Evolutionary conservation across 2,113 vertebrate genomes (phyloP).

Genomic region (Spea multiplicata): DNA sequence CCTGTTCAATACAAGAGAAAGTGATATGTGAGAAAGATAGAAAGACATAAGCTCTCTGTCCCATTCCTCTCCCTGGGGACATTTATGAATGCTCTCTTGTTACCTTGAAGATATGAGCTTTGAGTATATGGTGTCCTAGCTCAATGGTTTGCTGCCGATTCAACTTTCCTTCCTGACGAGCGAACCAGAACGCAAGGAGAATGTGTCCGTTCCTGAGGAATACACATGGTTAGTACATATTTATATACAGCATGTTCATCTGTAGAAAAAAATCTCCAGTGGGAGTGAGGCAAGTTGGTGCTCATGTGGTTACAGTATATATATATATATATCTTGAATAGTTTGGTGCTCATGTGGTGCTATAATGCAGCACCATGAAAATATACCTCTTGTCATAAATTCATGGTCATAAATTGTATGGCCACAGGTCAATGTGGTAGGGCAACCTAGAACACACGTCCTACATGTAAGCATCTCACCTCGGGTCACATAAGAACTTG

Average conservation of each 20-base stretch:
- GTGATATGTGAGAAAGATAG: background rate
- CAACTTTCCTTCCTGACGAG: slow-evolving; percentile 91
- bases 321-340: no score
- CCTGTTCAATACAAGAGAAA: slow-evolving; percentile 68
- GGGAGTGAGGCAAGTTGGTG: no score
- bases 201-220: slow-evolving; percentile 91
- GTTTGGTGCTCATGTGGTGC: no score
- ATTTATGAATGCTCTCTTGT: background rate
- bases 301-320: no score
- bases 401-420: no score
- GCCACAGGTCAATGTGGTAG: no score
- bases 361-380: no score
- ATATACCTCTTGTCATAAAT: no score
- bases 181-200: slow-evolving; percentile 97
- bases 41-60: background rate
- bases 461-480: no score
- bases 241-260: no score
- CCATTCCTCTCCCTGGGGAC: background rate
- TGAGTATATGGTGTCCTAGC: slow-evolving; percentile 97
- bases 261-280: no score
- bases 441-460: no score
- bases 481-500: slow-evolving; percentile 97
- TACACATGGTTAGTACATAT: slow-evolving; percentile 33
- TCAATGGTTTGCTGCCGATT: slow-evolving; percentile 98
- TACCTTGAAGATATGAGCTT: slow-evolving; percentile 99